phyloP scores from a whole-genome alignment of 2,888 invertebrate genomes.

The Hemistola chrysoprasaria region DNA sequence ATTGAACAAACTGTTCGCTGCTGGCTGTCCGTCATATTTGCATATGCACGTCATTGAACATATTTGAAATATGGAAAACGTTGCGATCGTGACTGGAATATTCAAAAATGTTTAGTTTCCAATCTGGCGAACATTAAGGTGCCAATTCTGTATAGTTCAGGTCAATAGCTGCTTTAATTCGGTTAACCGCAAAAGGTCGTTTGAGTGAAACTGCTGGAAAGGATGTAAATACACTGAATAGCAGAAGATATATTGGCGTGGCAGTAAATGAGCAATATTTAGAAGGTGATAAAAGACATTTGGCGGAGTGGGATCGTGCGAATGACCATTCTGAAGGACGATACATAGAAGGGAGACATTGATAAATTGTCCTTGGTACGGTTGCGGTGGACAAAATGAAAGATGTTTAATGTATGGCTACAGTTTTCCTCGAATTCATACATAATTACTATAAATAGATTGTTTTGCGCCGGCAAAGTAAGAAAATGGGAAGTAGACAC shows the following conservation, averaged over 20 bases:
- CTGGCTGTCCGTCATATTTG: conserved; percentile 42
- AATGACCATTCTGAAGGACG: conserved; percentile 43
- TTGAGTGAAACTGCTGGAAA: conserved; percentile 5
- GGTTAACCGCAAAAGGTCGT: conserved; percentile 8
- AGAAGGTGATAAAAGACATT: conserved; percentile 41
- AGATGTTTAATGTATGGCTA: conserved; percentile 17
- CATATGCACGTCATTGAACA: conserved; percentile 44
- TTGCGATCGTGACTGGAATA: conserved; percentile 39
- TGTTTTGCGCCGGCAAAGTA: too few species aligned
- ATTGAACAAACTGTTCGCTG: conserved; percentile 40
- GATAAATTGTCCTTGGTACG: conserved; percentile 40
- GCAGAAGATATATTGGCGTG: conserved; percentile 21
- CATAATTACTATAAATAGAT: conserved; percentile 1
- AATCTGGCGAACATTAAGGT: neutral
- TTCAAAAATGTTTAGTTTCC: neutral
- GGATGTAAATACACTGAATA: conserved; percentile 25
- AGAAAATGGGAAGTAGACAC: too few species aligned
- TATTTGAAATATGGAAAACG: conserved; percentile 41
- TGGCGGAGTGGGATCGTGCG: conserved; percentile 34
- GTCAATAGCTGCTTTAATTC: conserved; percentile 13
- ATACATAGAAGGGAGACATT: conserved; percentile 41
- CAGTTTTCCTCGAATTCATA: conserved; percentile 1
- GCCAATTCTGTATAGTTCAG: neutral
- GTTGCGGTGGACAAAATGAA: conserved; percentile 34
- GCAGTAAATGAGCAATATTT: conserved; percentile 39